Evolutionary conservation across 2,888 invertebrate genomes (phyloP), one percentile per base, ranked within the genome.

Genomic region (Himalopsyche japonica): DNA sequence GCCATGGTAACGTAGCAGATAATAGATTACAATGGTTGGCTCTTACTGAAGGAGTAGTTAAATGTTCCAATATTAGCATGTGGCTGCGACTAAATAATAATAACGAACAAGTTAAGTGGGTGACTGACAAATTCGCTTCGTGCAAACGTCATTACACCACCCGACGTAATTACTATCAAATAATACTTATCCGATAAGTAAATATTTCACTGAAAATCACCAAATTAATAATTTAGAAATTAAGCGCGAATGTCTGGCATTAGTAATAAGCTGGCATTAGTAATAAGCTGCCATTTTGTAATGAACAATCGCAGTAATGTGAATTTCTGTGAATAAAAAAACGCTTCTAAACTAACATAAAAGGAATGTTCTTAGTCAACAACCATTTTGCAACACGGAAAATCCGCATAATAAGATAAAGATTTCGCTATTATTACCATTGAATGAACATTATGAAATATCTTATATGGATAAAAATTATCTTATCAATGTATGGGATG

Each of bases 61-160:
- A 82, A 82, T 82, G 43, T 43, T 82, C 82, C 76, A 82, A 82
- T 82, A 76, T 82, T 82, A 82, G 82, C 30, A 34, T 37, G 82
- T 47, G 43, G 82, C 20, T 20, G 64, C 30, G 70, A 81, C 76
- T 48, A 76, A 82, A 82, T 82, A 82, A 82, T 81, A 81, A 81
- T 82, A 82, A 76, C 82, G 76, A 30, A 49, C 47, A 70, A 37
- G 70, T 76, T 49, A 82, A 82, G 76, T 82, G 82, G 82, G 82
- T 82, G 82, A 82, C 82, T 82, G 82, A 82, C 82, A 76, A 76
- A 82, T 82, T 82, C 82, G 70, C 76, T 43, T 47, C 30, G 43
- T 43, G 43, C 48, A 24, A 82, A 82, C 76, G 76, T 32, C 76
- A 48, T 37, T 76, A 82, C 48, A 47, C 80, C 20, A 80, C 76